Evolutionary conservation across 92 coral and sea anemone species (phyloP).

Genomic region (Metridium senile): DNA sequence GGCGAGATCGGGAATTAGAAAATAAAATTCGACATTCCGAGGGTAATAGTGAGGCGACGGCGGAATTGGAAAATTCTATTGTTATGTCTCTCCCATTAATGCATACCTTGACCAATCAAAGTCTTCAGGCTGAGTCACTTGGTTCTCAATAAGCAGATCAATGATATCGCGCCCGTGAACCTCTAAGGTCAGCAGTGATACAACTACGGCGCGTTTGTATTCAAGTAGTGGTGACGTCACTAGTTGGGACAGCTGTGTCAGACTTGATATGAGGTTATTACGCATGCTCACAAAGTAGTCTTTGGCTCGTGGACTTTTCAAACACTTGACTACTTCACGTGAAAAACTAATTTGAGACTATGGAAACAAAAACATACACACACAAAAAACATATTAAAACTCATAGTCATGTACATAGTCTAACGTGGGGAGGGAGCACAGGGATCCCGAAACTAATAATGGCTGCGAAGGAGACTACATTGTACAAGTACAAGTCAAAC

Average conservation of each 20-base stretch:
- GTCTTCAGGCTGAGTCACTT: conserved; percentile 81
- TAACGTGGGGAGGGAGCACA: no score
- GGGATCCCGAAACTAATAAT: no score
- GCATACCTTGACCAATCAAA: conserved; percentile 94
- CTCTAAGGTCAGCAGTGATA: conserved; percentile 85
- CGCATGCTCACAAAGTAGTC: conserved; percentile 64
- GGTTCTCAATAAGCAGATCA: conserved; percentile 70
- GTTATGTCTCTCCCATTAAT: no score
- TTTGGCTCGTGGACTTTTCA: conserved; percentile 60
- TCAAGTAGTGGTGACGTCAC: conserved; percentile 76
- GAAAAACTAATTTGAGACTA: conserved; percentile 93
- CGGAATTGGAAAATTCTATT: no score
- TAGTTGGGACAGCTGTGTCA: conserved; percentile 75
- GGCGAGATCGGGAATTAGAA: no score
- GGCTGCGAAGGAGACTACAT: no score
- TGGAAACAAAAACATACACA: conserved; percentile 5
- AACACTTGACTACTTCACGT: conserved; percentile 77
- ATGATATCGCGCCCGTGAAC: conserved; percentile 94
- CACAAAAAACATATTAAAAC: not conserved
- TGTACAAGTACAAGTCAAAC: no score
- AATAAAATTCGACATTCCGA: no score
- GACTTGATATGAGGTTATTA: conserved; percentile 65
- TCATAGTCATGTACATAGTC: no score
- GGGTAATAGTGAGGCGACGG: no score
- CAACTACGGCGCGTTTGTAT: conserved; percentile 79